Evolutionary conservation across 2,888 invertebrate species (phyloP).

Genomic region (Drosophila parthenogenetica): DNA sequence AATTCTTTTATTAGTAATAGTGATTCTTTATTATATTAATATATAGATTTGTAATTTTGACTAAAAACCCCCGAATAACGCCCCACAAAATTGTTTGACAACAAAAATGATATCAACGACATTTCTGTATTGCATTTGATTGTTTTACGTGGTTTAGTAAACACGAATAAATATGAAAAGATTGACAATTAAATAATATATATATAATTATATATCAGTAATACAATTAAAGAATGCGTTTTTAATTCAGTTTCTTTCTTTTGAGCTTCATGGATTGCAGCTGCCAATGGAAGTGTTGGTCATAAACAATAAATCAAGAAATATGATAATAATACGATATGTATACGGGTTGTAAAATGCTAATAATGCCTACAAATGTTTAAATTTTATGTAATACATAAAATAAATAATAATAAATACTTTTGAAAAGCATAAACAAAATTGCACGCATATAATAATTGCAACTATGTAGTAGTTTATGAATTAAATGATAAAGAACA

Average conservation of each 20-base stretch:
- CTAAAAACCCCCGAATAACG: slow-evolving; percentile 40
- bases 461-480: slow-evolving; percentile 47
- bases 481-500: slow-evolving; percentile 51
- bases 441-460: slow-evolving; percentile 75
- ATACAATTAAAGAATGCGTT: slow-evolving; percentile 31
- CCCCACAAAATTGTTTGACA: slow-evolving; percentile 29
- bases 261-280: slow-evolving; percentile 30
- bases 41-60: slow-evolving; percentile 24
- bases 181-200: slow-evolving; percentile 12
- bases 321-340: slow-evolving; percentile 75
- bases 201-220: slow-evolving; percentile 22
- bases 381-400: slow-evolving; percentile 51
- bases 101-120: slow-evolving; percentile 35
- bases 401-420: slow-evolving; percentile 77
- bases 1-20: slow-evolving; percentile 43
- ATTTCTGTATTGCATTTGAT: slow-evolving; percentile 38
- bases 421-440: slow-evolving; percentile 78
- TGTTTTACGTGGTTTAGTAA: slow-evolving; percentile 36
- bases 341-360: slow-evolving; percentile 51
- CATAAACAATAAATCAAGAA: slow-evolving; percentile 39
- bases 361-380: slow-evolving; percentile 26
- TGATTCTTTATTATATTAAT: slow-evolving; percentile 20
- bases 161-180: slow-evolving; percentile 13
- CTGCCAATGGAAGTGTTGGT: slow-evolving; percentile 42
- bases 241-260: slow-evolving; percentile 2